Evolutionary conservation across 2,888 invertebrate species (phyloP), one percentile per base, ranked within the genome.

Genomic region (Tipula confusa): DNA sequence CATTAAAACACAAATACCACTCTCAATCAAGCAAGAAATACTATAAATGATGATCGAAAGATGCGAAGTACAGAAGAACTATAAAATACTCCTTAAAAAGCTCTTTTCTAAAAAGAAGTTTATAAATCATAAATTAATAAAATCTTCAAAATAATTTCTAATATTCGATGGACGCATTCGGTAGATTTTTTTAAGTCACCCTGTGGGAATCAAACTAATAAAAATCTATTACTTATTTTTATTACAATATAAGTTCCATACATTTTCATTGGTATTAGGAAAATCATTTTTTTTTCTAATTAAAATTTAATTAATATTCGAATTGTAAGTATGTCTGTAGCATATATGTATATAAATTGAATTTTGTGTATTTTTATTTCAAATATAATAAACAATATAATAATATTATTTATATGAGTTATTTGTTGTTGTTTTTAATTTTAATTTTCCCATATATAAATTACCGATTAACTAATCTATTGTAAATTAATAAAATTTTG

Each of bases 341-440:
- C 11, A 64, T 64, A 18, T 24, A 64, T 13, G 13, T 9, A 38
- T 38, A 13, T 24, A 64, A 64, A 64, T 64, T 64, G 24, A 64
- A 64, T 64, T 64, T 64, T 64, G 64, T 64, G 64, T 24, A 64
- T 64, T 64, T n/a, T 64, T 64, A 64, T 64, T 64, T 64, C 64
- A 64, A 64, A 64, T 24, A 64, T 64, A 64, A 64, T 64, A 64
- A 64, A 64, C 64, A 64, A 64, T 64, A 33, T 9, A 64, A 64
- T 64, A 64, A 11, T 64, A 64, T 64, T 64, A 64, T 24, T 64
- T 24, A 64, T 4, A n/a, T n/a, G n/a, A 48, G 64, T 7, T 38
- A n/a, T n/a, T 38, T 24, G 24, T 24, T 18, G 5, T 48, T 64
- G 64, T 64, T 64, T n/a, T n/a, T 64, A 64, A 18, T 64, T 64